phyloP scores from a whole-genome alignment of 2,113 vertebrate species.

The Gavialis gangeticus region DNA sequence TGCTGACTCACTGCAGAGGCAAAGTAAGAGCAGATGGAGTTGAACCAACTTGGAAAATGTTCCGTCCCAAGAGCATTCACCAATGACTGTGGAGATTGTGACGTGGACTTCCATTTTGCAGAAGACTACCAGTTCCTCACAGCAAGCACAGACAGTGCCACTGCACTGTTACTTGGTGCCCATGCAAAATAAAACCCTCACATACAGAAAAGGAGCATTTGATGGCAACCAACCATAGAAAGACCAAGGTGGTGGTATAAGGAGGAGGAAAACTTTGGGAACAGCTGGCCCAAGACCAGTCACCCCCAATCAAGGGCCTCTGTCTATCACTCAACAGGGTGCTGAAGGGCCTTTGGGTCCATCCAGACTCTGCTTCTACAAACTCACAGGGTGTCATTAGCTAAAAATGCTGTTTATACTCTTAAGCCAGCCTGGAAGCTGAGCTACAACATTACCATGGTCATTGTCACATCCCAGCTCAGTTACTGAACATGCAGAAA shows the following conservation, averaged over 20 bases:
- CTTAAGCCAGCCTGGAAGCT: no score
- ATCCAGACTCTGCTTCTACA: no score
- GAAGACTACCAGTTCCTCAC: not conserved
- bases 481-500: no score
- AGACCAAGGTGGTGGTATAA: not conserved
- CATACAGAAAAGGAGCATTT: not conserved
- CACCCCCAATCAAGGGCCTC: fast-evolving
- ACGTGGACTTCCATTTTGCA: not conserved
- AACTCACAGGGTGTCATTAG: no score
- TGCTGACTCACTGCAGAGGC: not conserved
- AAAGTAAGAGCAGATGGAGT: not conserved
- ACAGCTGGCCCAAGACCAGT: not conserved
- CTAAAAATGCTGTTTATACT: no score
- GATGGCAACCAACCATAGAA: not conserved
- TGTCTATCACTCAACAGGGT: not conserved
- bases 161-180: not conserved
- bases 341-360: not conserved
- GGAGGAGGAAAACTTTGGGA: no score
- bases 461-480: no score
- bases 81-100: no score
- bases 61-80: not conserved
- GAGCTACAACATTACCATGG: no score
- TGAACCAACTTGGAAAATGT: no score
- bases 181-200: not conserved
- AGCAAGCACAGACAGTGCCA: not conserved